Evolutionary conservation across 2,113 vertebrate genomes (phyloP).

Genomic region (Myocastor coypus): DNA sequence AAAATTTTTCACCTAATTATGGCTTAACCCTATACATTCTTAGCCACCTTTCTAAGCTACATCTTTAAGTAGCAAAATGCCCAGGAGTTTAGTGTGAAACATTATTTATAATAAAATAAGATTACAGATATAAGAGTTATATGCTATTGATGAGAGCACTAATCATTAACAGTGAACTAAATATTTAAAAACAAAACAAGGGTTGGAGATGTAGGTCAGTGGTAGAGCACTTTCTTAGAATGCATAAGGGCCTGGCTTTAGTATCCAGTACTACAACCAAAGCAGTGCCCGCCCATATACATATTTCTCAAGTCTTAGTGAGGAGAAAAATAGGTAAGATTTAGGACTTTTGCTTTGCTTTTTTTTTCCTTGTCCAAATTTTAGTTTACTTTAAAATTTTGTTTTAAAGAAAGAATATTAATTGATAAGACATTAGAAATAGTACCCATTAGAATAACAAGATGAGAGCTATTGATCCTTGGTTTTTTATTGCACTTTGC

Average conservation of each 20-base stretch:
- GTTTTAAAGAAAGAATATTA: no score
- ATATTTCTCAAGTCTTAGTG: not conserved
- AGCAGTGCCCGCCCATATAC: not conserved
- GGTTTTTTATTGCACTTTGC: no score
- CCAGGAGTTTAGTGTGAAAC: not conserved
- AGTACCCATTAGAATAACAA: no score
- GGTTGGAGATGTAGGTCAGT: not conserved
- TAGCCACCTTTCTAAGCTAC: not conserved
- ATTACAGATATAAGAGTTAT: not conserved
- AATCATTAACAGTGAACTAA: not conserved
- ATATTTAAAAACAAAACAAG: not conserved
- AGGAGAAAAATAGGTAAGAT: not conserved
- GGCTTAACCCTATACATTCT: not conserved
- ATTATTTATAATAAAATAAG: not conserved
- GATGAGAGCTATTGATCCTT: no score
- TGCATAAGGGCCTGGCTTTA: not conserved
- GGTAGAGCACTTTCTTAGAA: not conserved
- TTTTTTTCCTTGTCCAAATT: no score
- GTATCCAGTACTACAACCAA: not conserved
- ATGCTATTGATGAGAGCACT: not conserved
- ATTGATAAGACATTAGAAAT: no score
- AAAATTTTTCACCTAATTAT: not conserved
- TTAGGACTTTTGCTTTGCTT: not conserved
- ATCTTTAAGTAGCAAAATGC: not conserved
- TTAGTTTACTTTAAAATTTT: no score